Conservation (phyloP, 2,113 vertebrate species). For the Hassar affinis region DNA sequence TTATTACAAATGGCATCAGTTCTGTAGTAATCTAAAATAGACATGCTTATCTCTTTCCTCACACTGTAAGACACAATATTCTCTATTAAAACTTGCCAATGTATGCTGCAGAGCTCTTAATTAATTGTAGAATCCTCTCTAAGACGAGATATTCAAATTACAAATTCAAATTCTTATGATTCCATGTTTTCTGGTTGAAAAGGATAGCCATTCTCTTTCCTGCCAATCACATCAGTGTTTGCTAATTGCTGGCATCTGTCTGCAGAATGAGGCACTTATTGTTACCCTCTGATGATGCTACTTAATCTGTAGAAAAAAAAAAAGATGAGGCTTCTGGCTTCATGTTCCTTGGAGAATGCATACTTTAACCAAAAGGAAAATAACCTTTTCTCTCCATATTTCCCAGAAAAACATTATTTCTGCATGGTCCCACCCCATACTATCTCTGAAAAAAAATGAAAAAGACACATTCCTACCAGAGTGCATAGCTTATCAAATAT, state of each 20-base stretch:
- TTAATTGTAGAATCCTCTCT: not conserved
- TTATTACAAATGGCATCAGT: not conserved
- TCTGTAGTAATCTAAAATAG: not conserved
- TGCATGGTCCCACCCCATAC: too few relatives aligned
- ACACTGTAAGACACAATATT: not conserved
- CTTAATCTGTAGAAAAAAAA: not conserved
- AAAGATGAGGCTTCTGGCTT: not conserved
- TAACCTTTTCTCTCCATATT: too few relatives aligned
- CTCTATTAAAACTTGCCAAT: not conserved
- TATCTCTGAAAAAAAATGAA: too few relatives aligned
- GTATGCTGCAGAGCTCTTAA: not conserved
- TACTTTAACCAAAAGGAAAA: too few relatives aligned
- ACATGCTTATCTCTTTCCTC: not conserved
- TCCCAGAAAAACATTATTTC: too few relatives aligned
- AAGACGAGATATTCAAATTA: not conserved
- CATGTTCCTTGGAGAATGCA: too few relatives aligned
- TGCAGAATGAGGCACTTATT: not conserved
- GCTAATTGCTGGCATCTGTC: not conserved
- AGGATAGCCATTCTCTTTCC: not conserved
- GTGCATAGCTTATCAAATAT: too few relatives aligned
- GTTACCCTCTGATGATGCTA: not conserved
- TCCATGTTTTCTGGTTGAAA: not conserved
- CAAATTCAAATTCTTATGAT: not conserved
- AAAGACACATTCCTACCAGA: too few relatives aligned
- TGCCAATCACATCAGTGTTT: not conserved